These are phyloP conservation scores for Ceyx melanurus DNA, from an alignment of 2,113 vertebrate genomes.

Conservation along the genomic window DNA sequence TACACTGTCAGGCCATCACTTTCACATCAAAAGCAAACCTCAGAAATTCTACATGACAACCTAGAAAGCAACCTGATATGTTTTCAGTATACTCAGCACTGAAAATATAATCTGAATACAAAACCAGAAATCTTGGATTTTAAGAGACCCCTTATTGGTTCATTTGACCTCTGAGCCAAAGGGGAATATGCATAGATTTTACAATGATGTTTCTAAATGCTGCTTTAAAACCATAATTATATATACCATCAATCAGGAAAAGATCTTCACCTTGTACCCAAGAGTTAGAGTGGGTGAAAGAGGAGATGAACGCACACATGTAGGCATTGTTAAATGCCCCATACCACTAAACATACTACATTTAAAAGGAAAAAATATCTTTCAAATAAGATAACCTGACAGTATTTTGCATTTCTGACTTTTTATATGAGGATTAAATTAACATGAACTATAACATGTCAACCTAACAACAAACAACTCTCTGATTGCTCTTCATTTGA, in stretches of 20 bases:
- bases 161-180: neutral
- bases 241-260: neutral
- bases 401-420: neutral
- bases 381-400: neutral
- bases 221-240: neutral
- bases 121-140: neutral
- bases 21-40: neutral
- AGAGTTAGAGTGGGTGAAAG: neutral
- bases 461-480: neutral
- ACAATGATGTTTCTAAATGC: neutral
- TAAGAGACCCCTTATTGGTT: neutral
- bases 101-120: slow-evolving; percentile 1
- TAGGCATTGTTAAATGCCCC: neutral
- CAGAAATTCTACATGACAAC: neutral
- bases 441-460: neutral
- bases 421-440: neutral
- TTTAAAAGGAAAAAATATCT: neutral
- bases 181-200: neutral
- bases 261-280: neutral
- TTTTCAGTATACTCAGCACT: neutral
- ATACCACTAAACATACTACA: neutral
- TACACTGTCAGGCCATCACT: neutral
- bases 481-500: neutral
- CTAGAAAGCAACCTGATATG: neutral
- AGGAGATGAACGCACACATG: neutral